Percentiles rank a stretch among this genome's conserved stretches.
Conservation (phyloP, 2,797 vertebrate species). For the Pterois miles region DNA sequence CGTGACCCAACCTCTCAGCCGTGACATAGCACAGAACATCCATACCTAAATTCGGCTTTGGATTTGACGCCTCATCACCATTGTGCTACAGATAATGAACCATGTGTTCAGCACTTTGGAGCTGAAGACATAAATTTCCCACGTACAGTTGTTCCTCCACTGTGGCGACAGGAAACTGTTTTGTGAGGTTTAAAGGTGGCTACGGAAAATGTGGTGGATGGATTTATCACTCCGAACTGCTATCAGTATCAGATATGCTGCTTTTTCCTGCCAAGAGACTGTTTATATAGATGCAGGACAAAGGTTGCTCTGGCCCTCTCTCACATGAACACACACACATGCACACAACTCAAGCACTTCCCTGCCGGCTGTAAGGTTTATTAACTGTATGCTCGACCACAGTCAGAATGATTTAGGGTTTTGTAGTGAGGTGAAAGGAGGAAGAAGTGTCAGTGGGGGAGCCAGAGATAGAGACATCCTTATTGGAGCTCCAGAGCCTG, state of each 20-base stretch:
- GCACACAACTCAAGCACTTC: constrained; percentile 6
- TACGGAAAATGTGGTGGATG: constrained; percentile 20
- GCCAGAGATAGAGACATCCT: constrained; percentile 26
- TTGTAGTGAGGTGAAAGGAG: constrained; percentile 34
- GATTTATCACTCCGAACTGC: constrained; percentile 31
- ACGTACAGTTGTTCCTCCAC: not conserved
- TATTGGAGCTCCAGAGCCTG: constrained; percentile 35
- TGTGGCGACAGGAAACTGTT: not conserved
- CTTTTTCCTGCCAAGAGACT: constrained; percentile 4
- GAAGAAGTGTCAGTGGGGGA: constrained; percentile 18
- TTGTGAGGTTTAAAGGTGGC: constrained; percentile 20
- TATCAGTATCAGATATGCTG: constrained; percentile 26
- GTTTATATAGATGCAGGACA: constrained; percentile 22
- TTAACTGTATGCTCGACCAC: constrained; percentile 60
- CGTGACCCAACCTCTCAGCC: constrained; percentile 66
- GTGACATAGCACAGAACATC: constrained; percentile 60
- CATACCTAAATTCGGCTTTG: constrained; percentile 42
- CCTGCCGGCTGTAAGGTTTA: constrained; percentile 56
- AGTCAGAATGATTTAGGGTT: constrained; percentile 55
- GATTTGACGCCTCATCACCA: constrained; percentile 46
- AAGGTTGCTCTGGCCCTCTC: constrained; percentile 13
- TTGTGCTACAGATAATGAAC: constrained; percentile 34
- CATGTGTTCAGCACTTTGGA: constrained; percentile 17
- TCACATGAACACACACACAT: constrained; percentile 6
- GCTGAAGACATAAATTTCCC: not conserved